Percentiles rank a stretch among this genome's conserved stretches.
Conservation (phyloP, 2,888 invertebrate species). For the Diarsia dahlii region DNA sequence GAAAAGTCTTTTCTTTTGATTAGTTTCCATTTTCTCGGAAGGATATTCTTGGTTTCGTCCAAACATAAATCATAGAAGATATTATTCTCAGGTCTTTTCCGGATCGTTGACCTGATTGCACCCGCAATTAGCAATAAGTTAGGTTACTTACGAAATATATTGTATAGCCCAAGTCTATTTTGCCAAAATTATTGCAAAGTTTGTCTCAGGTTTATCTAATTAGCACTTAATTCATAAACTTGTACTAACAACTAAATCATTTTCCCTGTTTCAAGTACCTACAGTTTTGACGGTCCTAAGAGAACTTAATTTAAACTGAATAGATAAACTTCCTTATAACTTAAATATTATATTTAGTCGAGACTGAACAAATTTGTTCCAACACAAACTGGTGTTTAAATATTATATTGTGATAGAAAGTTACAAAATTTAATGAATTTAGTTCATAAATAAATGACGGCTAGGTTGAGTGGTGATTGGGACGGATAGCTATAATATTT, state of each 20-base stretch:
- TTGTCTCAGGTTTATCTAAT: not conserved
- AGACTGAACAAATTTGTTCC: slow-evolving; percentile 18
- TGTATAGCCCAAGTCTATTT: not conserved
- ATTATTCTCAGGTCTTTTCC: not conserved
- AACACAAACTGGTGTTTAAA: not conserved
- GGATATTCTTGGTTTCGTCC: not conserved
- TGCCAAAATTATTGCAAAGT: too few species aligned
- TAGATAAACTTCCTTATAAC: slow-evolving; percentile 8
- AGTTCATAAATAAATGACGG: not conserved
- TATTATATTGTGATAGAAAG: slow-evolving; percentile 12
- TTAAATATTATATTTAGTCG: slow-evolving; percentile 17
- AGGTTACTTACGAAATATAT: not conserved
- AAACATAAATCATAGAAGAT: not conserved
- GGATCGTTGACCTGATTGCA: not conserved
- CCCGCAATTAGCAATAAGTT: not conserved
- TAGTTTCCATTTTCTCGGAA: slow-evolving; percentile 20
- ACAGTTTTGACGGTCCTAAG: not conserved
- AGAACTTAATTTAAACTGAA: slow-evolving; percentile 24
- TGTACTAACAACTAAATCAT: not conserved
- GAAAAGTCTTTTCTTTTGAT: slow-evolving; percentile 35
- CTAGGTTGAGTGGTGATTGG: not conserved
- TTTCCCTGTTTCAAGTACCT: not conserved
- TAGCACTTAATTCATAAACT: not conserved
- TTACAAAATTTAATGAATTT: slow-evolving; percentile 11
- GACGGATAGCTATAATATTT: not conserved